phyloP scores from a whole-genome alignment of 2,113 vertebrate species.

The Mola mola region DNA sequence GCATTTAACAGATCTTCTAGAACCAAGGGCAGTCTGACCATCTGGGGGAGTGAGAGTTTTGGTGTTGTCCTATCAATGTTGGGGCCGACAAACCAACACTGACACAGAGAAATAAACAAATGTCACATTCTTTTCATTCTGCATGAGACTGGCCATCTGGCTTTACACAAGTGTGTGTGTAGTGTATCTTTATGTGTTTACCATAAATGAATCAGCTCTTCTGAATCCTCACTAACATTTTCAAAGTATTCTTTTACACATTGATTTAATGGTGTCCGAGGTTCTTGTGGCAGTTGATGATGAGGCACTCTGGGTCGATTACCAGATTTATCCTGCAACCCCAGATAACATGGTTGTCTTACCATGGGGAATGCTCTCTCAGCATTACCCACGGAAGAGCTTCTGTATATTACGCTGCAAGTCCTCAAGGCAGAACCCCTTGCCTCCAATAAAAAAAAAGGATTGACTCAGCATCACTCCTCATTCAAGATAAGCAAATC shows the following conservation, averaged over 20 bases:
- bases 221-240: too few species aligned
- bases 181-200: not conserved
- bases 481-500: conserved; percentile 33
- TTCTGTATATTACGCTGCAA: conserved; percentile 15
- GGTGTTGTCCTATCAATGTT: conserved; percentile 11
- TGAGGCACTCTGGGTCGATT: not conserved
- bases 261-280: not conserved
- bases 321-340: conserved; percentile 2
- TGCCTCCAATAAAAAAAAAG: conserved; percentile 15
- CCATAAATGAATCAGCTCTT: conserved; percentile 12
- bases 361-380: not conserved
- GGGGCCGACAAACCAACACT: not conserved
- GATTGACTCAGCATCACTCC: conserved; percentile 18
- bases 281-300: not conserved
- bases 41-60: conserved; percentile 39
- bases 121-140: conserved; percentile 36
- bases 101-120: conserved; percentile 18
- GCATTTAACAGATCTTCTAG: not conserved
- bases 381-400: conserved; percentile 16
- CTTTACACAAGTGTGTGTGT: not conserved
- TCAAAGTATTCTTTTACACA: too few species aligned
- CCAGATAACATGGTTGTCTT: not conserved
- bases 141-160: conserved; percentile 23
- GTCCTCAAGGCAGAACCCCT: conserved; percentile 10
- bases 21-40: conserved; percentile 31